Conservation (phyloP, 2,888 invertebrate species). For the Sarcophaga carnaria region DNA sequence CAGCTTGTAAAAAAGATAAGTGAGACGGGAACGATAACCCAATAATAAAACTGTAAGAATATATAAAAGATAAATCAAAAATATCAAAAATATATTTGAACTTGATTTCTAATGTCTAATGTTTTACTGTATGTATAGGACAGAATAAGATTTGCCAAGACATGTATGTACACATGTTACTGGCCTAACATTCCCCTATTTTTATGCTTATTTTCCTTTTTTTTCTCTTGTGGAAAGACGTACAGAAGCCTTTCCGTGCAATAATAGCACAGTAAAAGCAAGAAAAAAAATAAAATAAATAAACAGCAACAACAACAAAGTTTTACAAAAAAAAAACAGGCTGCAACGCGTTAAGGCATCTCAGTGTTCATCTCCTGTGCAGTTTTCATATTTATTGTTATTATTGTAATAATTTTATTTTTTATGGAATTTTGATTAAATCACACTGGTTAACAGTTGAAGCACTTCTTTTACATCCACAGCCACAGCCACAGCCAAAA, state of each 20-base stretch:
- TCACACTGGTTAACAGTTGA: slow-evolving; percentile 65
- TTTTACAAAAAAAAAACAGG: slow-evolving; percentile 29
- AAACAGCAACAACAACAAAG: slow-evolving; percentile 34
- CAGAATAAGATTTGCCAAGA: not conserved
- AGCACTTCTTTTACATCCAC: slow-evolving; percentile 15
- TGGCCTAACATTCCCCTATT: slow-evolving; percentile 38
- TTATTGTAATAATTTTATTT: slow-evolving; percentile 70
- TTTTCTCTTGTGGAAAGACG: not conserved
- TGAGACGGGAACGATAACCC: slow-evolving; percentile 32
- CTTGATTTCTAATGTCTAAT: too few species aligned
- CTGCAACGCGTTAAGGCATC: slow-evolving; percentile 50
- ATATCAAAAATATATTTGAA: too few species aligned
- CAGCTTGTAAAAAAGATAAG: slow-evolving; percentile 57
- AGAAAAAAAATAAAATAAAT: slow-evolving; percentile 21
- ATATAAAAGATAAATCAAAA: not conserved
- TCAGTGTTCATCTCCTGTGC: slow-evolving; percentile 61
- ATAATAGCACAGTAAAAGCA: slow-evolving; percentile 40
- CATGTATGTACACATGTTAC: not conserved
- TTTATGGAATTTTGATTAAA: slow-evolving; percentile 71
- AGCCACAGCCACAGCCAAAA: not conserved
- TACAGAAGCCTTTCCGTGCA: slow-evolving; percentile 59
- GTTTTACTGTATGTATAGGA: too few species aligned
- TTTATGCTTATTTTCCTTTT: not conserved
- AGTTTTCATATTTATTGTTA: slow-evolving; percentile 70
- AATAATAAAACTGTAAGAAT: not conserved